Percentiles rank a stretch among this genome's conserved stretches.
These are phyloP conservation scores for Ammospiza maritima DNA, from an alignment of 2,797 vertebrate genomes.

Conservation along the genomic window DNA sequence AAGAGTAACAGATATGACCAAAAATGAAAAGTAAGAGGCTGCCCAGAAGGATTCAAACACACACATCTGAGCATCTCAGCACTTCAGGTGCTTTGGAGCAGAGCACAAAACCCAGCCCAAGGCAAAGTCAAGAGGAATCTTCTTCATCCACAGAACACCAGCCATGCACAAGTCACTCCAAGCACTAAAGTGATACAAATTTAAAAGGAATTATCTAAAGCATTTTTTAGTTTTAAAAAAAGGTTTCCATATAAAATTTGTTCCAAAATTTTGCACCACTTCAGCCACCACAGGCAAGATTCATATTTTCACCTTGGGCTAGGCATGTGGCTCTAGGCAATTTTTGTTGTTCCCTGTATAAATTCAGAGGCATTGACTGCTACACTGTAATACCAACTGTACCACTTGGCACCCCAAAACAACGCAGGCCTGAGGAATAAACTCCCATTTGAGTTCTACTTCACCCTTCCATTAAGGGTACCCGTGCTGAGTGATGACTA, in stretches of 20 bases:
- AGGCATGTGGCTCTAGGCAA: neutral
- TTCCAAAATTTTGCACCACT: neutral
- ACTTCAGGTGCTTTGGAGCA: neutral
- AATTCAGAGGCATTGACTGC: neutral
- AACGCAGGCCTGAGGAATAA: neutral
- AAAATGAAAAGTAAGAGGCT: neutral
- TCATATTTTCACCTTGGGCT: neutral
- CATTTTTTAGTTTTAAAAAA: neutral
- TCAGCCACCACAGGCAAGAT: neutral
- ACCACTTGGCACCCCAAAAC: neutral
- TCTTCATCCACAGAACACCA: neutral
- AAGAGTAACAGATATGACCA: neutral
- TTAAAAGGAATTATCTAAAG: neutral
- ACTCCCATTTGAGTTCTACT: neutral
- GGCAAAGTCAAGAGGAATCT: neutral
- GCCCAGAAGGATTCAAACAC: neutral
- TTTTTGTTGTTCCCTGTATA: neutral
- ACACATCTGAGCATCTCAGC: neutral
- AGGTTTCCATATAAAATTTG: neutral
- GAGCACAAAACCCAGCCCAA: neutral
- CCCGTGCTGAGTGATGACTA: neutral
- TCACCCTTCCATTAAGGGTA: neutral
- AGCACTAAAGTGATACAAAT: neutral
- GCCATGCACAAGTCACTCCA: neutral
- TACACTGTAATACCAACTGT: neutral